phyloP scores from a whole-genome alignment of 2,113 vertebrate species.

The rabbit (Oryctolagus cuniculus) region mOryCun1.1 NC_091433.1:157644501-157645000 shows the following conservation, averaged over 20 bases:
- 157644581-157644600: constrained; percentile 48
- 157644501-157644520: fast-evolving
- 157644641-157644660: constrained; percentile 69
- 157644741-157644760: constrained; percentile 89
- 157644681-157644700: constrained; percentile 80
- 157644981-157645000: constrained; percentile 20
- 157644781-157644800: constrained; percentile 89
- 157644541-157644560: neutral
- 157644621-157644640: constrained; percentile 50
- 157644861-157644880: constrained; percentile 80
- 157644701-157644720: constrained; percentile 85
- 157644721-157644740: constrained; percentile 84
- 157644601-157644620: constrained; percentile 14
- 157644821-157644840: constrained; percentile 89
- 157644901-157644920: constrained; percentile 87
- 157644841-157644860: constrained; percentile 87
- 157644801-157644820: constrained; percentile 87
- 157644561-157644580: neutral
- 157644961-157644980: constrained; percentile 64
- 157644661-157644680: constrained; percentile 72
- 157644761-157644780: constrained; percentile 88
- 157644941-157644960: constrained; percentile 64
- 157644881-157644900: constrained; percentile 86
- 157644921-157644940: constrained; percentile 84
- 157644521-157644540: constrained; percentile 3